A percentile compares a stretch with the other conserved stretches of the same genome.
phyloP scores from a whole-genome alignment of 2,797 vertebrate species.

The Sebastes matsubarae region DNA sequence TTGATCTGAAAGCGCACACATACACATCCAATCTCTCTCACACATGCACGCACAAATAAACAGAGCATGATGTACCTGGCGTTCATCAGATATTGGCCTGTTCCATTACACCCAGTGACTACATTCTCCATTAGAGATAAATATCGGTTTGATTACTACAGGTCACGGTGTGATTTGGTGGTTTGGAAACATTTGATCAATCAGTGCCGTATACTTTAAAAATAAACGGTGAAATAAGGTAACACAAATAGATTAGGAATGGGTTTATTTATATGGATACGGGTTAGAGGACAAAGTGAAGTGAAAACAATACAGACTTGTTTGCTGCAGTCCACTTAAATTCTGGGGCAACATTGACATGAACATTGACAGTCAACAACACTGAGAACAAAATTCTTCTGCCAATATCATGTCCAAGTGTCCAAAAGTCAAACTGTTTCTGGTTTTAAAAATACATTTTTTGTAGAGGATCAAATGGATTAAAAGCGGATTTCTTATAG shows the following conservation, averaged over 20 bases:
- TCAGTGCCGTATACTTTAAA: neutral
- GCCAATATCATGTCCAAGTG: neutral
- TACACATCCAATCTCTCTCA: neutral
- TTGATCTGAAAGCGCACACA: conserved; percentile 25
- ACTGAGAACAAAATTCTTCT: neutral
- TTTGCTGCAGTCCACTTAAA: neutral
- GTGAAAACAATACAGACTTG: neutral
- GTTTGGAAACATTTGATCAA: neutral
- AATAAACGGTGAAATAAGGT: neutral
- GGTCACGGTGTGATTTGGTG: neutral
- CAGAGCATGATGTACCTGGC: neutral
- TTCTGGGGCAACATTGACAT: neutral
- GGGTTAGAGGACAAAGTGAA: neutral
- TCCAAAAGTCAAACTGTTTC: neutral
- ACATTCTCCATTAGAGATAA: conserved; percentile 6
- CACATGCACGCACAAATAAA: conserved; percentile 1
- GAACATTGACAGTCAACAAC: neutral
- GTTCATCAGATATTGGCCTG: conserved; percentile 16
- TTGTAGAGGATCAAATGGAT: neutral
- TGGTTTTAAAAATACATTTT: neutral
- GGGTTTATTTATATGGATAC: neutral
- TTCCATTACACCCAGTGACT: conserved; percentile 17
- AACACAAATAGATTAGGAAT: neutral
- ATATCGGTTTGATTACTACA: conserved; percentile 15
- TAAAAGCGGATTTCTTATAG: neutral